A percentile compares a stretch with the other conserved stretches of the same genome.
Evolutionary conservation across 2,113 vertebrate genomes (phyloP).

Genomic region (Myrmecobius fasciatus): DNA sequence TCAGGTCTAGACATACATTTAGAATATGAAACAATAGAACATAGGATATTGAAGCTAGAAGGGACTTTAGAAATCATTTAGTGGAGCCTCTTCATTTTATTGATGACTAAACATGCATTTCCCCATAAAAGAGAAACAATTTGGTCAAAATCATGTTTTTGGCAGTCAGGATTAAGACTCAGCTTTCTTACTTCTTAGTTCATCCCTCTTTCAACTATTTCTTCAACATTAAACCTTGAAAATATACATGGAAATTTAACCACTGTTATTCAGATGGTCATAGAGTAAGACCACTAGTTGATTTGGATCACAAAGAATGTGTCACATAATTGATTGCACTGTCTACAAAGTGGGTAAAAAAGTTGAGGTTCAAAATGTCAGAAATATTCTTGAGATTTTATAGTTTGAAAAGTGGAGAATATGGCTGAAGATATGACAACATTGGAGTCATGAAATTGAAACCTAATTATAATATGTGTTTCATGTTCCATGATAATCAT

Average conservation of each 20-base stretch:
- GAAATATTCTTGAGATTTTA: background rate
- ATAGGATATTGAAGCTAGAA: background rate
- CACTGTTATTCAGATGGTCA: background rate
- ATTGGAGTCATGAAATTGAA: background rate
- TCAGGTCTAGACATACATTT: background rate
- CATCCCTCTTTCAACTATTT: background rate
- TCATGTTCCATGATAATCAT: background rate
- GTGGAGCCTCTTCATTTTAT: background rate
- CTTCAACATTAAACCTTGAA: background rate
- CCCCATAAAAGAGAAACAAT: background rate
- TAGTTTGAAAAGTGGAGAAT: background rate
- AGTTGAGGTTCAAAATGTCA: background rate
- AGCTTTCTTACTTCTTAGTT: background rate
- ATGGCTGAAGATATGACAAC: background rate
- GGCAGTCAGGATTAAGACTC: background rate
- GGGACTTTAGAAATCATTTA: background rate
- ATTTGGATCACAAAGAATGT: background rate
- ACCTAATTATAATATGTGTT: background rate
- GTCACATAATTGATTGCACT: background rate
- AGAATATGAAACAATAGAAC: background rate
- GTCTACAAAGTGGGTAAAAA: background rate
- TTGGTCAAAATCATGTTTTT: background rate
- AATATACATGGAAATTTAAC: background rate
- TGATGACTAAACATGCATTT: background rate
- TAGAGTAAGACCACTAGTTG: background rate